Percentiles rank a stretch among this genome's conserved stretches.
Evolutionary conservation across 2,113 vertebrate species (phyloP).

Genomic region (Emberiza fucata): DNA sequence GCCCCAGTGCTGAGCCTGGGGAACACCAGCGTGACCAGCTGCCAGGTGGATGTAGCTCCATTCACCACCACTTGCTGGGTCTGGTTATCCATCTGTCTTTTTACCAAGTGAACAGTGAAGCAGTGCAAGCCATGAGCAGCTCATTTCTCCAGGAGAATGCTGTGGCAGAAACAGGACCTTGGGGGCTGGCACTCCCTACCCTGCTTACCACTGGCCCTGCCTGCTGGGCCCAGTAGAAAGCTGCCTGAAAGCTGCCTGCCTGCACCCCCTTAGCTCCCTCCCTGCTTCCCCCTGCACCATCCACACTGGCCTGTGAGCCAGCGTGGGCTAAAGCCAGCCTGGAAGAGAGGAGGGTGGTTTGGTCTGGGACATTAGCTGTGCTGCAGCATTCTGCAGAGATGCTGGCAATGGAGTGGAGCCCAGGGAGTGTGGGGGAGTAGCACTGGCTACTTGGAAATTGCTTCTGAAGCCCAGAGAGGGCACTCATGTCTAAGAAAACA

Average conservation of each 20-base stretch:
- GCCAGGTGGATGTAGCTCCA: background rate
- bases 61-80: background rate
- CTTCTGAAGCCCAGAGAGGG: background rate
- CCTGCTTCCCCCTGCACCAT: background rate
- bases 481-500: background rate
- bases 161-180: background rate
- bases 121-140: background rate
- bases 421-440: accelerated
- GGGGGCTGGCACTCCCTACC: accelerated
- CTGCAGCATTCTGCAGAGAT: background rate
- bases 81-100: background rate
- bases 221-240: background rate
- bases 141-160: background rate
- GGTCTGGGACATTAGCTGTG: background rate
- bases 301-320: background rate
- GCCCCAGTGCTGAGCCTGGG: background rate
- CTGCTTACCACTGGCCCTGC: background rate
- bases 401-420: accelerated
- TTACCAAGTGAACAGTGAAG: background rate
- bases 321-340: background rate
- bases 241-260: background rate
- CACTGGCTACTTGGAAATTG: background rate
- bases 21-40: background rate
- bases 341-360: background rate
- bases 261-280: background rate